Evolutionary conservation across 2,113 vertebrate species (phyloP).

Genomic region (Sinocyclocheilus maitianheensis): DNA sequence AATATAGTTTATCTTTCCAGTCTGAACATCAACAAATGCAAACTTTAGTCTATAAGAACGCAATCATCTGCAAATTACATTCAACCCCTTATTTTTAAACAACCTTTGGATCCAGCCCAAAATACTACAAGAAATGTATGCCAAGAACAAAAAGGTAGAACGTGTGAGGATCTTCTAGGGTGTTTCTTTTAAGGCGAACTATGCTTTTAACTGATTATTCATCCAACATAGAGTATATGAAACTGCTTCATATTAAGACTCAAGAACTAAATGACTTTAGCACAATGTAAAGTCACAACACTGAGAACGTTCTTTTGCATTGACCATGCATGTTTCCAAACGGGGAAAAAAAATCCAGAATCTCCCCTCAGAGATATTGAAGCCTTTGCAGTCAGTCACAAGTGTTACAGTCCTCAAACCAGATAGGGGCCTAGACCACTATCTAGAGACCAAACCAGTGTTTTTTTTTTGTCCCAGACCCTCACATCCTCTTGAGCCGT

Average conservation of each 20-base stretch:
- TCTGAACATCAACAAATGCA: slow-evolving; percentile 35
- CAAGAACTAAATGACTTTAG: not conserved
- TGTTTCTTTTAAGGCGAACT: slow-evolving; percentile 7
- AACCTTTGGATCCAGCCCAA: slow-evolving; percentile 55
- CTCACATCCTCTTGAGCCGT: slow-evolving; percentile 63
- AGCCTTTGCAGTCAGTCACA: slow-evolving; percentile 35
- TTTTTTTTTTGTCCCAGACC: not conserved
- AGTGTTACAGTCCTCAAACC: not conserved
- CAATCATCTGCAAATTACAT: slow-evolving; percentile 13
- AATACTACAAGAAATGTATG: slow-evolving; percentile 37
- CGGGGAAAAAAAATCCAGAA: not conserved
- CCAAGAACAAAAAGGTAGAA: slow-evolving; percentile 29
- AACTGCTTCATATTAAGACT: slow-evolving; percentile 42
- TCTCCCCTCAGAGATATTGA: slow-evolving; percentile 43
- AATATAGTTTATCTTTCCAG: slow-evolving; percentile 40
- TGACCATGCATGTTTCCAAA: slow-evolving; percentile 38
- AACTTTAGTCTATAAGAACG: slow-evolving; percentile 20
- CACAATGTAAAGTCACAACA: slow-evolving; percentile 33
- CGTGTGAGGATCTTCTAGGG: not conserved
- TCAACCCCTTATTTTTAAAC: slow-evolving; percentile 33
- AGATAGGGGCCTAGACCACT: not conserved
- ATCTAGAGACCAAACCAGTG: not conserved
- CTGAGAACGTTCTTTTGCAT: slow-evolving; percentile 45
- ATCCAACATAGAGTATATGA: slow-evolving; percentile 25
- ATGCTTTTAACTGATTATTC: slow-evolving; percentile 33